Conservation (phyloP, 2,113 vertebrate genomes). For the Alethe castanea region DNA sequence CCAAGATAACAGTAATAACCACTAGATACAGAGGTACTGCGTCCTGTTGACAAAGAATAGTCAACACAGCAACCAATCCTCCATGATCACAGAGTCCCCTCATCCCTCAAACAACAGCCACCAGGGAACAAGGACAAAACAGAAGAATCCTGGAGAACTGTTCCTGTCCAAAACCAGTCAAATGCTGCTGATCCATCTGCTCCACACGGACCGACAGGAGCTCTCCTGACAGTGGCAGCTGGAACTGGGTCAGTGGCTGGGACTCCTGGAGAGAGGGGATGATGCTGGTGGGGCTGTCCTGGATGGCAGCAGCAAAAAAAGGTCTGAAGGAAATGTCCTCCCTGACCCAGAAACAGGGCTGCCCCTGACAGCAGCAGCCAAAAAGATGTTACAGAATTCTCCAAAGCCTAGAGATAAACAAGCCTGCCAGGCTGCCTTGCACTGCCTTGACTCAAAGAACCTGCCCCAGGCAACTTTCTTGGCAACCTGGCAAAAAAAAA, state of each 20-base stretch:
- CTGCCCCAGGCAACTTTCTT: neutral
- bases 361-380: neutral
- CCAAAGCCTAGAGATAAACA: neutral
- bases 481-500: neutral
- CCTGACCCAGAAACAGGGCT: neutral
- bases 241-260: neutral
- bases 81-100: neutral
- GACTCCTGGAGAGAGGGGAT: neutral
- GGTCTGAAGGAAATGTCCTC: neutral
- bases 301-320: neutral
- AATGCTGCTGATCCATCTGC: rapidly evolving
- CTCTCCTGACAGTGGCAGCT: neutral
- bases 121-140: neutral
- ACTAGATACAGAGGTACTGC: neutral
- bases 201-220: neutral
- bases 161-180: neutral
- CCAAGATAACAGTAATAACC: neutral
- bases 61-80: neutral
- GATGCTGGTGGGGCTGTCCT: neutral
- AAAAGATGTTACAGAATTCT: neutral
- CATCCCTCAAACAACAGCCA: neutral
- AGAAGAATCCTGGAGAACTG: neutral
- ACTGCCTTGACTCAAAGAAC: neutral
- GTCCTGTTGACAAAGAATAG: neutral
- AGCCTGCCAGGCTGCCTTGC: neutral